A percentile compares a stretch with the other conserved stretches of the same genome.
These are phyloP conservation scores for Drosophila setosimentum DNA, from an alignment of 2,888 invertebrate species.

Conservation along the genomic window DNA sequence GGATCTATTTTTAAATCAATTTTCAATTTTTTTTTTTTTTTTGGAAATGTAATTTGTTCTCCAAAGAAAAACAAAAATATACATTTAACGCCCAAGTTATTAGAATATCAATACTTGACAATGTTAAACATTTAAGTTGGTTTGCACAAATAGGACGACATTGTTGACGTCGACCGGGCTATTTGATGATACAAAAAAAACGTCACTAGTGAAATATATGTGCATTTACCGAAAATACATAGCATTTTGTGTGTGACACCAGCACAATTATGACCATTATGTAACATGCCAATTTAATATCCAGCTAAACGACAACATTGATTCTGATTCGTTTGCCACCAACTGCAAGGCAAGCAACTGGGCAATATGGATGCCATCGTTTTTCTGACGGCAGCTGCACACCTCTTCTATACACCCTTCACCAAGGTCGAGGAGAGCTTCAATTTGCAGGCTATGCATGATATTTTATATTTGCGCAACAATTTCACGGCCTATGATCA, in stretches of 20 bases:
- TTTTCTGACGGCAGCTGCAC: conserved; percentile 91
- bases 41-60: conserved; percentile 66
- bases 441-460: conserved; percentile 99
- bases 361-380: conserved; percentile 90
- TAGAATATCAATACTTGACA: conserved; percentile 15
- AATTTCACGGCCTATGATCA: conserved; percentile 98
- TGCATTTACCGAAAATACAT: conserved; percentile 36
- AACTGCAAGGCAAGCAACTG: conserved; percentile 2
- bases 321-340: conserved; percentile 2
- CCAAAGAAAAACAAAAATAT: conserved; percentile 33
- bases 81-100: conserved; percentile 6
- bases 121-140: conserved; percentile 31
- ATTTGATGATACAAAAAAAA: conserved; percentile 20
- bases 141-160: conserved; percentile 3
- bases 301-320: conserved; percentile 21
- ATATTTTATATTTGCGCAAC: conserved; percentile 94
- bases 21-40: conserved; percentile 46
- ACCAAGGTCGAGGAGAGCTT: conserved; percentile 99
- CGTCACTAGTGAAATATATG: conserved; percentile 40
- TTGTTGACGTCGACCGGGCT: conserved; percentile 38
- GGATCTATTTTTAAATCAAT: conserved; percentile 71
- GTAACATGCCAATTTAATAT: conserved; percentile 47
- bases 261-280: conserved; percentile 58
- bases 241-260: conserved; percentile 40
- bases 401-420: conserved; percentile 95